Percentiles rank a stretch among this genome's conserved stretches.
phyloP scores from a whole-genome alignment of 2,113 vertebrate species.

The Oryzias melastigma region DNA sequence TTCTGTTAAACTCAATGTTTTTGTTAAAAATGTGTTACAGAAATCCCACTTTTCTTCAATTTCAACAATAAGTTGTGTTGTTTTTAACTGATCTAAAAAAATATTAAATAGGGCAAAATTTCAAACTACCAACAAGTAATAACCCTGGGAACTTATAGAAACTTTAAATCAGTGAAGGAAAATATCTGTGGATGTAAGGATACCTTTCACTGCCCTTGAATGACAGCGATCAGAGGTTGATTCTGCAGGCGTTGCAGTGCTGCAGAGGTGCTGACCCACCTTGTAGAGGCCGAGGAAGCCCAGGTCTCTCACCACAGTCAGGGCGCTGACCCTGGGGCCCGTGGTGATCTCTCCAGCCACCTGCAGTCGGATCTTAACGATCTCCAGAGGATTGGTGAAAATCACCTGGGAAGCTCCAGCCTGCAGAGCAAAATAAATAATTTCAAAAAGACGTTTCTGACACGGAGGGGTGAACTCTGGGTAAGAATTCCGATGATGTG shows the following conservation, averaged over 20 bases:
- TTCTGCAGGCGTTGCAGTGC: conserved; percentile 32
- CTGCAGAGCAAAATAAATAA: conserved; percentile 66
- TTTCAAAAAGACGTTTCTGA: conserved; percentile 13
- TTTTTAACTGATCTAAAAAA: no score
- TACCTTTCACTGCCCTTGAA: conserved; percentile 54
- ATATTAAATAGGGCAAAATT: no score
- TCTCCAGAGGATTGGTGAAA: conserved; percentile 98
- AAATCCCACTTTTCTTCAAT: no score
- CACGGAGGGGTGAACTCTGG: conserved; percentile 41
- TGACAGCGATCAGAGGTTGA: conserved; percentile 39
- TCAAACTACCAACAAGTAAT: no score
- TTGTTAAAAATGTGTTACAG: no score
- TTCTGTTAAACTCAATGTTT: no score
- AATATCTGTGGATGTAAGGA: conserved; percentile 5
- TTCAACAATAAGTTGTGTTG: no score
- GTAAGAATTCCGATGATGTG: conserved; percentile 56
- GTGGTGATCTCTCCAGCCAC: conserved; percentile 98
- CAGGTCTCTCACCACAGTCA: conserved; percentile 88
- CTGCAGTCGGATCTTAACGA: conserved; percentile 98
- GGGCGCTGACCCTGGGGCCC: conserved; percentile 90
- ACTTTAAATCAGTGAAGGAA: no score
- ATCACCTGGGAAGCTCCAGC: conserved; percentile 97
- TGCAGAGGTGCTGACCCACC: conserved; percentile 78
- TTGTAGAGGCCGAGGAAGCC: conserved; percentile 98
- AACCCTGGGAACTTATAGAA: no score